Evolutionary conservation across 2,797 vertebrate genomes (phyloP).

Genomic region (Ctenosaura bakeri): DNA sequence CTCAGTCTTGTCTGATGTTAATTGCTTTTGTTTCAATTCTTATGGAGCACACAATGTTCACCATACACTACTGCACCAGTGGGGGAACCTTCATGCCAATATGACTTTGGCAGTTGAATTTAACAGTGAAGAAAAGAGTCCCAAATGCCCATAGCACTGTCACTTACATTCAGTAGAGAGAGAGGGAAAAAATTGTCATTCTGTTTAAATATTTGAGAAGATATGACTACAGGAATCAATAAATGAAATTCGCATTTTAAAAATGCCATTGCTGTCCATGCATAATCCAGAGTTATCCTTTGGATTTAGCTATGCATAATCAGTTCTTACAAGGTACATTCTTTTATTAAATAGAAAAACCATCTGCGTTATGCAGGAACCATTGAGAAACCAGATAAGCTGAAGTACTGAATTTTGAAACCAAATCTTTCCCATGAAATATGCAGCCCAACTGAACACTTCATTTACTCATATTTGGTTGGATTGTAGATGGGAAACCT

Average conservation of each 20-base stretch:
- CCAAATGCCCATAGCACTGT: background rate
- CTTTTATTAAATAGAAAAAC: constrained; percentile 36
- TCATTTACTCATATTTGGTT: background rate
- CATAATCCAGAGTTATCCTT: background rate
- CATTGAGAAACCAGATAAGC: background rate
- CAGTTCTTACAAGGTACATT: constrained; percentile 25
- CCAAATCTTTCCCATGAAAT: background rate
- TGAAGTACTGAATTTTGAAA: constrained; percentile 1
- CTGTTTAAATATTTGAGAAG: background rate
- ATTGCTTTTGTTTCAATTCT: background rate
- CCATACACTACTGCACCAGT: background rate
- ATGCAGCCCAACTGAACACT: background rate
- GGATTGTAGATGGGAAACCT: background rate
- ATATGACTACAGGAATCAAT: constrained; percentile 28
- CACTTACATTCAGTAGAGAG: background rate
- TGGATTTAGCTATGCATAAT: constrained; percentile 14
- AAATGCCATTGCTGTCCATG: background rate
- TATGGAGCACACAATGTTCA: background rate
- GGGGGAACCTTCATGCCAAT: background rate
- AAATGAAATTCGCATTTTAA: background rate
- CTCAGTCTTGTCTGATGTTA: background rate
- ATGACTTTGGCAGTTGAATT: background rate
- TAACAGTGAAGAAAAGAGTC: background rate
- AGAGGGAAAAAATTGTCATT: background rate
- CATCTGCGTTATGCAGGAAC: background rate